A percentile compares a stretch with the other conserved stretches of the same genome.
These are phyloP conservation scores for Bujurquina vittata DNA, from an alignment of 2,113 vertebrate genomes.

Conservation along the genomic window DNA sequence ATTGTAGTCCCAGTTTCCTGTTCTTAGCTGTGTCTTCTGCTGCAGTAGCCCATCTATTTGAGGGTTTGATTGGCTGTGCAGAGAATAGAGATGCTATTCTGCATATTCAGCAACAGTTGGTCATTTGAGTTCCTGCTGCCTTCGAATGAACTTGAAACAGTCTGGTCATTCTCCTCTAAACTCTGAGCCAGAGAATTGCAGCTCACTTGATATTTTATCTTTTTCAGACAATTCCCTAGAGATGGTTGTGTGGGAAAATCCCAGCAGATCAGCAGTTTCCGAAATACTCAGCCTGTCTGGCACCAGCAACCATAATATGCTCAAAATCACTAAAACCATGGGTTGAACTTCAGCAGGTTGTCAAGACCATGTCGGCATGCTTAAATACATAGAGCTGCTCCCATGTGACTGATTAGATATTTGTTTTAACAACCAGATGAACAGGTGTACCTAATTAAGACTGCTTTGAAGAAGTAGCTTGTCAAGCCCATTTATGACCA, in stretches of 20 bases:
- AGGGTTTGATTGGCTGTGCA: neutral
- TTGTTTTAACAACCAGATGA: neutral
- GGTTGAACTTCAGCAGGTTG: neutral
- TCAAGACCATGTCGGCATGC: neutral
- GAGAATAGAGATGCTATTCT: neutral
- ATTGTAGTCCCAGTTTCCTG: no score
- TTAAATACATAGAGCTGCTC: neutral
- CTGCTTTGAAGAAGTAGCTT: no score
- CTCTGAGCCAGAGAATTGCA: neutral
- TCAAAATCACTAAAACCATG: neutral
- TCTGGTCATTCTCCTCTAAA: neutral
- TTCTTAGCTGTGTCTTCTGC: neutral
- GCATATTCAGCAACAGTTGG: neutral
- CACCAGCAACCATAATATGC: neutral
- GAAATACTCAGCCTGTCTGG: constrained; percentile 1
- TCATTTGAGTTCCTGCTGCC: neutral
- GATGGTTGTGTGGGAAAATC: neutral
- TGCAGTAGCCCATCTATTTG: neutral
- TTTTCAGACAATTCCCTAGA: neutral
- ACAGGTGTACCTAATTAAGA: neutral
- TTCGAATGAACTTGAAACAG: neutral
- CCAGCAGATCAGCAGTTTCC: neutral
- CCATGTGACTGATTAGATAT: neutral
- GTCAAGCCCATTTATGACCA: no score
- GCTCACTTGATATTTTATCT: neutral